Evolutionary conservation across 2,113 vertebrate species (phyloP).

Genomic region (Chaetops frenatus): DNA sequence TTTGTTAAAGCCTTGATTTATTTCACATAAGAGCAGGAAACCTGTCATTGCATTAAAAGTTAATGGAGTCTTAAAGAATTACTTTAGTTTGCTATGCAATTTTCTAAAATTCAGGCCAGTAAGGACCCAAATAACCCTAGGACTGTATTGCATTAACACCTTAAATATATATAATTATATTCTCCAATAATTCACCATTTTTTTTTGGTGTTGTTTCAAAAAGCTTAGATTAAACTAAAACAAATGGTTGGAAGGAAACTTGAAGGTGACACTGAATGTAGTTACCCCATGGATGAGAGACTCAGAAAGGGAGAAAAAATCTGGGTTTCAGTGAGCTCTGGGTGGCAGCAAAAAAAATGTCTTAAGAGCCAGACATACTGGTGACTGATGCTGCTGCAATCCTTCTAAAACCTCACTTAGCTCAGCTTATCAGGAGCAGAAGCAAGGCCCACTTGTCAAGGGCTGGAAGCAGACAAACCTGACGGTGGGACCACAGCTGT

Average conservation of each 20-base stretch:
- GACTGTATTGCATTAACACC: not conserved
- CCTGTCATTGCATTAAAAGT: not conserved
- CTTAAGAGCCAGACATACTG: not conserved
- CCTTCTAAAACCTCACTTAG: not conserved
- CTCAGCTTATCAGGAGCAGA: not conserved
- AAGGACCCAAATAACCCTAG: not conserved
- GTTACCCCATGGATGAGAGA: not conserved
- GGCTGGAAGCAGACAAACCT: not conserved
- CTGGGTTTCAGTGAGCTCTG: not conserved
- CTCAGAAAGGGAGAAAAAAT: not conserved
- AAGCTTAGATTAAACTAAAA: not conserved
- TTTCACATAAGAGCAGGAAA: not conserved
- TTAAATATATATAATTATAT: not conserved
- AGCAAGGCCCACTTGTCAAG: not conserved
- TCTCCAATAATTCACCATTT: not conserved
- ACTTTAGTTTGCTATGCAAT: not conserved
- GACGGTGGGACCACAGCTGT: rapidly evolving
- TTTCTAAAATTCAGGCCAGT: not conserved
- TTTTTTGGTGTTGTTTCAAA: not conserved
- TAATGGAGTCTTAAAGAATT: not conserved
- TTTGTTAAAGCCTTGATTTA: not conserved
- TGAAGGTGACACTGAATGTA: not conserved
- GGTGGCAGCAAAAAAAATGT: not conserved
- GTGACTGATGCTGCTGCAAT: not conserved
- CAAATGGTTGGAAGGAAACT: not conserved